Evolutionary conservation across 37 sponge, comb jelly and placozoan species (phyloP).

Genomic region (Cliona cf. orientalis): DNA sequence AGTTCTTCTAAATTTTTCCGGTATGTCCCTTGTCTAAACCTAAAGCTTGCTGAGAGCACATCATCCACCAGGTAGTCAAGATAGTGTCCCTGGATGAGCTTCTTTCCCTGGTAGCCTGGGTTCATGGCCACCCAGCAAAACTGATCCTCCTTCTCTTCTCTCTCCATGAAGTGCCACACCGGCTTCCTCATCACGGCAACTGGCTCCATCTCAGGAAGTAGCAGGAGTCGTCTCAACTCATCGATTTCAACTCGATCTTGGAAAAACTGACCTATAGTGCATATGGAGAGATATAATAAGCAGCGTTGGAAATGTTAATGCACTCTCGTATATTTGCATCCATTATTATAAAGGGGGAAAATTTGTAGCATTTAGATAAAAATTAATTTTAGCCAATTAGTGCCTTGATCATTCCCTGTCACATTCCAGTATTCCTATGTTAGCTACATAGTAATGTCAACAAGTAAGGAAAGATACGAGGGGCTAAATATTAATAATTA

Average conservation of each 20-base stretch:
- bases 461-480: no score
- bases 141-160: slow-evolving; percentile 28
- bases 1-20: no score
- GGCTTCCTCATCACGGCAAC: slow-evolving; percentile 50
- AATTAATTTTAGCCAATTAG: no score
- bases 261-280: slow-evolving; percentile 53
- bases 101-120: slow-evolving; percentile 50
- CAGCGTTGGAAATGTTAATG: no score
- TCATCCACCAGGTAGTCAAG: slow-evolving; percentile 51
- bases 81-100: slow-evolving; percentile 37
- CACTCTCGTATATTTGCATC: no score
- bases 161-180: slow-evolving; percentile 51
- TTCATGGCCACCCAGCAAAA: slow-evolving; percentile 58
- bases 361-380: no score
- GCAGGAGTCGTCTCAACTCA: slow-evolving; percentile 19
- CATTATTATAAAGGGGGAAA: no score
- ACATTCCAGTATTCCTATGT: no score
- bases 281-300: no score
- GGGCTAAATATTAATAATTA: no score
- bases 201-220: slow-evolving; percentile 30
- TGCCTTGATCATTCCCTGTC: no score
- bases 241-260: slow-evolving; percentile 32
- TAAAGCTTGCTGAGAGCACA: slow-evolving; percentile 33
- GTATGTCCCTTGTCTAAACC: slow-evolving; percentile 13
- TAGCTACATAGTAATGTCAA: no score